phyloP scores from a whole-genome alignment of 2,888 invertebrate species.

The Mesorhabditis sp. region DNA sequence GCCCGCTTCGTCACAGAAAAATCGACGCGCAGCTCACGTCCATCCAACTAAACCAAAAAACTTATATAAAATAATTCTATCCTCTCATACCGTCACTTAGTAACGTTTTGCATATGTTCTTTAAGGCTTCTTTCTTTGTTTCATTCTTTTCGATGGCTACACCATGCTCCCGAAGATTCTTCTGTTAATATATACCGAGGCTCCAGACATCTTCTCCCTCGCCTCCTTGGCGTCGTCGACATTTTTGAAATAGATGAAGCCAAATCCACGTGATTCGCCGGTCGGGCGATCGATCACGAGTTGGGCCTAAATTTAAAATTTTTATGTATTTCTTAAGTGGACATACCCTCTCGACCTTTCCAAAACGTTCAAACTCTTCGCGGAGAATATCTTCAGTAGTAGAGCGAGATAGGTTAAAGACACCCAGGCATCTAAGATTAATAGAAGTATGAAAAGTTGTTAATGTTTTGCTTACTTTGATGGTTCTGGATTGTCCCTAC shows the following conservation, averaged over 20 bases:
- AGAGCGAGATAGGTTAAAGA: conserved; percentile 88
- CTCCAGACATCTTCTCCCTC: conserved; percentile 13
- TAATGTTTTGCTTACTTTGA: not conserved
- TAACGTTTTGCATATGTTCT: no score
- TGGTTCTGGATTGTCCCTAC: not conserved
- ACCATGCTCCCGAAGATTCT: no score
- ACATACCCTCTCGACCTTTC: conserved; percentile 77
- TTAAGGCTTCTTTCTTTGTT: no score
- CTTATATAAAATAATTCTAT: no score
- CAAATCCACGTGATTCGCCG: conserved; percentile 41
- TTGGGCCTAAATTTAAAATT: conserved; percentile 62
- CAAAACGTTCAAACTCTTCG: conserved; percentile 85
- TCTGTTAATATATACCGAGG: not conserved
- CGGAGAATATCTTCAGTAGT: conserved; percentile 86
- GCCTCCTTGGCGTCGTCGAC: conserved; percentile 34
- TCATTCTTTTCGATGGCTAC: no score
- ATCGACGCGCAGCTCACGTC: conserved; percentile 28
- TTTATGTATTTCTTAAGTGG: not conserved
- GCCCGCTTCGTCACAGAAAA: conserved; percentile 37
- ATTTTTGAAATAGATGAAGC: conserved; percentile 36
- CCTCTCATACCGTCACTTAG: no score
- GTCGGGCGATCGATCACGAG: conserved; percentile 87
- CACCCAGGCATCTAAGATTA: conserved; percentile 72
- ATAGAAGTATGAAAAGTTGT: not conserved
- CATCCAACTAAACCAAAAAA: not conserved